Evolutionary conservation across 2,888 invertebrate species (phyloP).

Genomic region (Macrosoma leucophasiata): DNA sequence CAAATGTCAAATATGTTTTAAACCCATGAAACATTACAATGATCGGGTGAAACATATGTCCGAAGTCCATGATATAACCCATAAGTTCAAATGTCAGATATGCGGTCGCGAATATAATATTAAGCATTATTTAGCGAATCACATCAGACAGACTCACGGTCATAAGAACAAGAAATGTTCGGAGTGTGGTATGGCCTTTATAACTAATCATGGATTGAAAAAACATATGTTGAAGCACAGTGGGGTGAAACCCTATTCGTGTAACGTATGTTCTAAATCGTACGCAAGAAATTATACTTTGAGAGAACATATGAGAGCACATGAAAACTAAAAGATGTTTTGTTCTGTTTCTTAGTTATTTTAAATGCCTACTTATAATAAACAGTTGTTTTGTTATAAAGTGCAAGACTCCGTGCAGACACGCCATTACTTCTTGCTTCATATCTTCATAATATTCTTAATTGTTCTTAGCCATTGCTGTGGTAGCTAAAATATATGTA

Average conservation of each 20-base stretch:
- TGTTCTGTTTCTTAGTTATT: no score
- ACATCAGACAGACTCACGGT: conserved; percentile 60
- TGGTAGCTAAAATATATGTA: no score
- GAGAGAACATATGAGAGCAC: conserved; percentile 54
- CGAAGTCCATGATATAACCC: conserved; percentile 51
- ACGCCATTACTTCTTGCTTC: no score
- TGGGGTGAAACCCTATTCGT: conserved; percentile 48
- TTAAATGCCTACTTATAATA: no score
- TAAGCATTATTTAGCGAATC: conserved; percentile 61
- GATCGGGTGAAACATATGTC: conserved; percentile 65
- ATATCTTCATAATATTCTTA: no score
- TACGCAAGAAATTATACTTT: conserved; percentile 56
- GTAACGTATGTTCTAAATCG: conserved; percentile 54
- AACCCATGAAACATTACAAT: conserved; percentile 64
- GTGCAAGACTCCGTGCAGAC: no score
- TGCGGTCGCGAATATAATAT: conserved; percentile 54
- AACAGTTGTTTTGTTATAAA: no score
- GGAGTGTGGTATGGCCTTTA: conserved; percentile 67
- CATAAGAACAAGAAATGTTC: conserved; percentile 62
- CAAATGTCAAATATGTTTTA: conserved; percentile 55
- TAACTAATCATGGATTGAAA: conserved; percentile 45
- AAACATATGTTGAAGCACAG: conserved; percentile 54
- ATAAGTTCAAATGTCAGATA: conserved; percentile 53
- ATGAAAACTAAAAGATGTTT: conserved; percentile 29
- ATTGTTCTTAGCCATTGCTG: no score